Base-by-base conservation (phyloP, 2,113 vertebrate genomes). In the Plecotus auritus region DNA sequence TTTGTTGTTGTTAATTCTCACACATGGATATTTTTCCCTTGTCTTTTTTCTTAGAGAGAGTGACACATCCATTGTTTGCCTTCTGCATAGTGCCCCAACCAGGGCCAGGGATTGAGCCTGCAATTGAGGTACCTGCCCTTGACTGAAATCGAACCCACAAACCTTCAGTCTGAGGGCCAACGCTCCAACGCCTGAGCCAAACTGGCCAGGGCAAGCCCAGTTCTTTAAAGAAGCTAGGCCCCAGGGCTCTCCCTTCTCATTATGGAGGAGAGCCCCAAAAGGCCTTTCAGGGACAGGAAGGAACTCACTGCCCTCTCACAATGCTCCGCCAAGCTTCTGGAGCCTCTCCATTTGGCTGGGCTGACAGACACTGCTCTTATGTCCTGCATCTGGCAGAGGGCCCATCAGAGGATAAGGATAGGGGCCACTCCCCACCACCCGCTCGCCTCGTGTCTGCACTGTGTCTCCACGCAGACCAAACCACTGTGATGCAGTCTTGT, bases 261-360 rank as follows among this genome's bases (percentile, higher is more conserved):
- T 51, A 69, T 80, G 54, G 30, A 66, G 69, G 87, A 88, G 83
- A 42, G 70, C 67, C 66, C 51, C 70, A 12, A 76, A 77, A 93
- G 94, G 89, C 90, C 81, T 7, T 94, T 85, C 82, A 67, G 1
- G 40, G 94, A 95, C 86, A 96, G 90, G 96, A 96, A 95, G 51
- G 92, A 72, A 76, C 67, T 97, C 94, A 90, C 4, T 67, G 76
- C 91, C 45, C 32, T 40, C 67, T 96, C 80, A 72, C 32, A 97
- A 66, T 47, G 51, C 42, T 69, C 47, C 0, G 32, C 89, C 85
- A 88, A 97, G 59, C 56, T 93, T 95, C 74, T 95, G 85, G 96
- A 95, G 72, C 32, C 83, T 93, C 37, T 85, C 95, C 80, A 17
- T 32, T 32, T 37, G 49, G 95, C 82, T 61, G 47, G 9, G 83